Evolutionary conservation across 2,888 invertebrate species (phyloP).

Genomic region (Ophraella communa): DNA sequence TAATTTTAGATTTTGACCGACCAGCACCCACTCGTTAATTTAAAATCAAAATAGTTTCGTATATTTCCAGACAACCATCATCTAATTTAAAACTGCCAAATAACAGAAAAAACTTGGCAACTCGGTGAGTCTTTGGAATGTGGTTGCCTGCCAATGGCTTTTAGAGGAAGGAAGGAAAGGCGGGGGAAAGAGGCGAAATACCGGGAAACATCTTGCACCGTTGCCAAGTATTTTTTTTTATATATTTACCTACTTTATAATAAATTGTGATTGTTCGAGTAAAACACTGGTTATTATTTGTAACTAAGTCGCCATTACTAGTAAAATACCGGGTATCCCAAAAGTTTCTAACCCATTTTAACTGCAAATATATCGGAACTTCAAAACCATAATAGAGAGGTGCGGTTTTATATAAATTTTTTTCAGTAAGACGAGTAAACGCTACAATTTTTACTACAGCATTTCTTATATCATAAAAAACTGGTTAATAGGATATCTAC

Average conservation of each 20-base stretch:
- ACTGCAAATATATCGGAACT: no score
- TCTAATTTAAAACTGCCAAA: slow-evolving; percentile 21
- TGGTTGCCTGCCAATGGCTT: slow-evolving; percentile 45
- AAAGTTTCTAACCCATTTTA: no score
- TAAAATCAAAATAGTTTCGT: slow-evolving; percentile 20
- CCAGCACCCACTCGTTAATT: slow-evolving; percentile 7
- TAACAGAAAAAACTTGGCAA: slow-evolving; percentile 45
- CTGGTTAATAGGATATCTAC: no score
- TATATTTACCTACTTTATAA: neutral
- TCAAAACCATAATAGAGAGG: no score
- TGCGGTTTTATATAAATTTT: no score
- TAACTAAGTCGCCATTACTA: no score
- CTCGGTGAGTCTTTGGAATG: slow-evolving; percentile 49
- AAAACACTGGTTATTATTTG: no score
- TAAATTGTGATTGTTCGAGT: no score
- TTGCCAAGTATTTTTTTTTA: slow-evolving; percentile 9
- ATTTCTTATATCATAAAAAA: no score
- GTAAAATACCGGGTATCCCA: no score
- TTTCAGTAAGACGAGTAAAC: no score
- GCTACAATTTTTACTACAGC: no score
- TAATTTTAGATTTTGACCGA: slow-evolving; percentile 16
- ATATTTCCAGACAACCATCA: slow-evolving; percentile 19
- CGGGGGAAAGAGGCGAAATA: slow-evolving; percentile 41
- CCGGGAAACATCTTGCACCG: slow-evolving; percentile 14
- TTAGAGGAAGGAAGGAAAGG: slow-evolving; percentile 58